Conservation (phyloP, 2,113 vertebrate genomes). For the Muntiacus muntjak region DNA sequence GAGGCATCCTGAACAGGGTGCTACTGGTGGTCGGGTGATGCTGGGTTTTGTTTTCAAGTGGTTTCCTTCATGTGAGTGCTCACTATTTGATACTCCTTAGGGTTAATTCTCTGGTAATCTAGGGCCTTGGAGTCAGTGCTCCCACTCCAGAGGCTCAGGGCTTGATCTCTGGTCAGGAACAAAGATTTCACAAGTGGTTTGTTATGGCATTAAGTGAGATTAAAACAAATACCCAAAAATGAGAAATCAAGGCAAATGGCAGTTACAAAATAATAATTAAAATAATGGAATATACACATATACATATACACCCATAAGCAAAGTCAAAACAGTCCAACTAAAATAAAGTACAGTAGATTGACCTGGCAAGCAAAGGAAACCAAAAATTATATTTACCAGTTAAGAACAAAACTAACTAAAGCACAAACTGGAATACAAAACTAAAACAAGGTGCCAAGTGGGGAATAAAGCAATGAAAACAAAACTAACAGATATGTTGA, state of each 20-base stretch:
- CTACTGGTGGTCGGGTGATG: background rate
- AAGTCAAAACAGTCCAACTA: background rate
- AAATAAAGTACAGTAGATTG: background rate
- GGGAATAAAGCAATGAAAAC: background rate
- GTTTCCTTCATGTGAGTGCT: background rate
- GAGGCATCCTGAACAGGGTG: background rate
- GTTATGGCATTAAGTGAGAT: background rate
- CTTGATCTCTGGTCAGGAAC: background rate
- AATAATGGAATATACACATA: background rate
- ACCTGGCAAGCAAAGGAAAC: background rate
- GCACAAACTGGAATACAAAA: background rate
- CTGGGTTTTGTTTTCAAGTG: background rate
- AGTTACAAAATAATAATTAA: background rate
- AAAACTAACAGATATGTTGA: background rate
- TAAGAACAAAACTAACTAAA: background rate
- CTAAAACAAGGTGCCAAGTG: background rate
- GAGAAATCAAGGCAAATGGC: background rate
- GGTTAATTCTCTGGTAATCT: background rate
- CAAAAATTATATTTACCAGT: background rate
- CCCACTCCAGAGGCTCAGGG: background rate
- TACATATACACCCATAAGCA: background rate
- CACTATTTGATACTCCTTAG: background rate
- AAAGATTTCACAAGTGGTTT: background rate
- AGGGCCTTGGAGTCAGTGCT: background rate
- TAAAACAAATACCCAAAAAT: fast-evolving